phyloP scores from a whole-genome alignment of 2,797 vertebrate species.

The Dicrostonyx torquatus region DNA sequence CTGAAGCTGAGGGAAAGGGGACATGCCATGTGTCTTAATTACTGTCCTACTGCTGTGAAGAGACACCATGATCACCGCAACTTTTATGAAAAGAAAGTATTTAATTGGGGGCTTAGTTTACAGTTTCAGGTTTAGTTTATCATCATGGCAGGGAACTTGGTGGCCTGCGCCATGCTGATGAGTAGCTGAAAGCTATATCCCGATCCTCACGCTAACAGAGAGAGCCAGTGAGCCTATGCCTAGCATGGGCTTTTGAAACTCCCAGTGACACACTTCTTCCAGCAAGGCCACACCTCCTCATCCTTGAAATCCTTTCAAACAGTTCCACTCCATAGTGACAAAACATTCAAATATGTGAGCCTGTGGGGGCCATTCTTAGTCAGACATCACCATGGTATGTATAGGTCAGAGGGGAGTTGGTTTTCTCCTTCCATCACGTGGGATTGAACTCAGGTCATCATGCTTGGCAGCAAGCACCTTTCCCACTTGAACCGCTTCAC shows the following conservation, averaged over 20 bases:
- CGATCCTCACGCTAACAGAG: neutral
- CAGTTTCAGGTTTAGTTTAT: neutral
- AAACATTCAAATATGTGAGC: neutral
- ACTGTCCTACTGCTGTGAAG: neutral
- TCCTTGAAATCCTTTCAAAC: neutral
- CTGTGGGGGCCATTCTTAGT: neutral
- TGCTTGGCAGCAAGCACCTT: neutral
- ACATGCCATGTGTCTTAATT: neutral
- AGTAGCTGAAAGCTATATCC: neutral
- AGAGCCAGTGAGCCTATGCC: neutral
- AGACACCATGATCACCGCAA: neutral
- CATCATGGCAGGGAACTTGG: neutral
- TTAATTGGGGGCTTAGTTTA: neutral
- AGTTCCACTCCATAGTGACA: neutral
- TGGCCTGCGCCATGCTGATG: too few relatives aligned
- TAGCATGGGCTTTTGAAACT: neutral
- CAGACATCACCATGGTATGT: neutral
- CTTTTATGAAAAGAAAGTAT: neutral
- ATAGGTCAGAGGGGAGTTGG: neutral
- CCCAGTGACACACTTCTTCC: neutral
- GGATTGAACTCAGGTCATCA: neutral
- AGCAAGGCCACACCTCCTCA: neutral
- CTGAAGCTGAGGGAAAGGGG: neutral
- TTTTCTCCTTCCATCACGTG: too few relatives aligned
- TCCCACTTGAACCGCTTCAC: neutral